Conservation (phyloP, 2,888 invertebrate species). For the Cerastis leucographa region DNA sequence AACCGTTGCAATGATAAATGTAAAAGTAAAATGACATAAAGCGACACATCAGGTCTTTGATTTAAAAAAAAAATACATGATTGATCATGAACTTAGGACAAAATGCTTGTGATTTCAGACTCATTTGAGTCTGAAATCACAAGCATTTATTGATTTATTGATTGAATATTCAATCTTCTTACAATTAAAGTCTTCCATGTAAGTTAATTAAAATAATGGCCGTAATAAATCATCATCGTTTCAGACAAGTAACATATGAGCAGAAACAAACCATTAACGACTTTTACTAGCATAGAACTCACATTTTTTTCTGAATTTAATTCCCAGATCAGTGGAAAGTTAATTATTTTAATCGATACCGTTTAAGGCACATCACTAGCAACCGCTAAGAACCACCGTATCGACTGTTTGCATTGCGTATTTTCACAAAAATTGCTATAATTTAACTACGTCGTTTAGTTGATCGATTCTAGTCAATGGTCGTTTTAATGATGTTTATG, state of each 20-base stretch:
- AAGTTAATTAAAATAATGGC: not conserved
- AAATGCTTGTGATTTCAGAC: not conserved
- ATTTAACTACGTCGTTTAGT: slow-evolving; percentile 40
- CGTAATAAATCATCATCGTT: not conserved
- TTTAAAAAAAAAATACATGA: not conserved
- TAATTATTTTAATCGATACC: slow-evolving; percentile 85
- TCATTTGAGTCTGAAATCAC: too few species aligned
- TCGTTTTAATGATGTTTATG: slow-evolving; percentile 25
- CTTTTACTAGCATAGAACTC: slow-evolving; percentile 30
- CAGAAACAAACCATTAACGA: slow-evolving; percentile 13
- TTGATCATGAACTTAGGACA: not conserved
- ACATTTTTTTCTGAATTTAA: slow-evolving; percentile 33
- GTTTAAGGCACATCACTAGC: slow-evolving; percentile 80
- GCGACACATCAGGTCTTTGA: not conserved
- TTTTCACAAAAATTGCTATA: slow-evolving; percentile 65
- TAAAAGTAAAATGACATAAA: too few species aligned
- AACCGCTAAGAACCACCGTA: slow-evolving; percentile 67
- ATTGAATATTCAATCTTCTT: too few species aligned
- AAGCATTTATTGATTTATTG: too few species aligned
- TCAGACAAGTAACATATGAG: slow-evolving; percentile 2
- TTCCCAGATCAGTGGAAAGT: slow-evolving; percentile 76
- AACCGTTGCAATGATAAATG: not conserved
- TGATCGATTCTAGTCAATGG: slow-evolving; percentile 35
- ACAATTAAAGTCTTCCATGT: not conserved
- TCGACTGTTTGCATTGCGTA: slow-evolving; percentile 54